Percentiles rank a stretch among this genome's conserved stretches.
Evolutionary conservation across 2,113 vertebrate genomes (phyloP).

Genomic region (Seriola dumerili): DNA sequence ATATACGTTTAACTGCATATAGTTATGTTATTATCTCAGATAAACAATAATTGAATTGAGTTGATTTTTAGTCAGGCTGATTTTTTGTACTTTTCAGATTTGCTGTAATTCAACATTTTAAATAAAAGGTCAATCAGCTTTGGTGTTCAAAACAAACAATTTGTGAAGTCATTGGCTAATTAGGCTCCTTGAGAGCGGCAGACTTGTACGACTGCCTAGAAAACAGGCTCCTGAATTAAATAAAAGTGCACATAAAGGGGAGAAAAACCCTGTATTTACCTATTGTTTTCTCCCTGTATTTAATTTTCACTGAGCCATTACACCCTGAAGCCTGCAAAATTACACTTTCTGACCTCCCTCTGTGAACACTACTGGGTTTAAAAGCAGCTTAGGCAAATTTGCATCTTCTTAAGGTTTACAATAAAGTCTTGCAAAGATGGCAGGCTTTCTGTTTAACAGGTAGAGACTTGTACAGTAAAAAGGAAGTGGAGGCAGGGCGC

Average conservation of each 20-base stretch:
- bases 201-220: not conserved
- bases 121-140: too few species aligned
- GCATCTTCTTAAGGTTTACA: constrained; percentile 55
- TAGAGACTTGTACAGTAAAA: constrained; percentile 65
- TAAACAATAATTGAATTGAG: not conserved
- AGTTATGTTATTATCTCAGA: not conserved
- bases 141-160: constrained; percentile 18
- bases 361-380: constrained; percentile 57
- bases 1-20: not conserved
- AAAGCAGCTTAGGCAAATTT: constrained; percentile 55
- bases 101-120: too few species aligned
- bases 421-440: constrained; percentile 25
- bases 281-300: constrained; percentile 28
- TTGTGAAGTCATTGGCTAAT: constrained; percentile 15
- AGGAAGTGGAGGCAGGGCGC: constrained; percentile 43
- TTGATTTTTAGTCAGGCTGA: not conserved
- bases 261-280: not conserved
- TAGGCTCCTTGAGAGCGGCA: constrained; percentile 17
- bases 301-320: constrained; percentile 48
- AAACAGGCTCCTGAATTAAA: constrained; percentile 32
- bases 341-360: constrained; percentile 38
- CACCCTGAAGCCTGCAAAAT: constrained; percentile 50
- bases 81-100: not conserved
- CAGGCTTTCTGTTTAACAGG: constrained; percentile 60
- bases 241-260: constrained; percentile 20